These are phyloP conservation scores for Botia almorhae DNA, from an alignment of 2,797 vertebrate species.

Conservation along the genomic window DNA sequence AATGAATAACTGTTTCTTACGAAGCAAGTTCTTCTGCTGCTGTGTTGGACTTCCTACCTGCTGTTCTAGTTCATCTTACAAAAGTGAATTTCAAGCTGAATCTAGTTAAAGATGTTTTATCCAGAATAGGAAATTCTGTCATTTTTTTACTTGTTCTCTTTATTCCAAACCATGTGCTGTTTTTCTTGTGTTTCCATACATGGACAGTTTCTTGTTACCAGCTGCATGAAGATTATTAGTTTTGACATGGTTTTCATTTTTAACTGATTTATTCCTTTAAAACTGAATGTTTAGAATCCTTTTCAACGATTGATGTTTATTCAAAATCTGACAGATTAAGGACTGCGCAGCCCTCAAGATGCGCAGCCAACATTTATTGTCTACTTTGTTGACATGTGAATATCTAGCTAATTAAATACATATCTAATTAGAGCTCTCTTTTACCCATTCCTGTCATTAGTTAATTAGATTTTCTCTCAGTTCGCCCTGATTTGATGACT, in stretches of 20 bases:
- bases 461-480: constrained; percentile 14
- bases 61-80: constrained; percentile 1
- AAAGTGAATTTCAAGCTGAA: neutral
- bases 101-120: too few relatives aligned
- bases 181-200: too few relatives aligned
- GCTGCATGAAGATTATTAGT: too few relatives aligned
- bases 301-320: constrained; percentile 2
- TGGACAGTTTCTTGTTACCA: too few relatives aligned
- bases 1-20: constrained; percentile 23
- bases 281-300: neutral
- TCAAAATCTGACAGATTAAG: neutral
- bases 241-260: too few relatives aligned
- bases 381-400: constrained; percentile 2
- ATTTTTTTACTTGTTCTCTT: too few relatives aligned
- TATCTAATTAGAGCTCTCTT: constrained; percentile 10
- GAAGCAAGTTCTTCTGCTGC: constrained; percentile 14
- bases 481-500: constrained; percentile 24
- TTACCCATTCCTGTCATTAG: constrained; percentile 18
- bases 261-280: neutral
- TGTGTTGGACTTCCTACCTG: neutral
- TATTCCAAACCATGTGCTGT: too few relatives aligned
- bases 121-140: too few relatives aligned
- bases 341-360: neutral
- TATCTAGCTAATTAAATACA: constrained; percentile 5
- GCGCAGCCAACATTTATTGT: constrained; percentile 7